Base-by-base conservation (phyloP, 2,888 invertebrate species). In the Leuctra nigra region DNA sequence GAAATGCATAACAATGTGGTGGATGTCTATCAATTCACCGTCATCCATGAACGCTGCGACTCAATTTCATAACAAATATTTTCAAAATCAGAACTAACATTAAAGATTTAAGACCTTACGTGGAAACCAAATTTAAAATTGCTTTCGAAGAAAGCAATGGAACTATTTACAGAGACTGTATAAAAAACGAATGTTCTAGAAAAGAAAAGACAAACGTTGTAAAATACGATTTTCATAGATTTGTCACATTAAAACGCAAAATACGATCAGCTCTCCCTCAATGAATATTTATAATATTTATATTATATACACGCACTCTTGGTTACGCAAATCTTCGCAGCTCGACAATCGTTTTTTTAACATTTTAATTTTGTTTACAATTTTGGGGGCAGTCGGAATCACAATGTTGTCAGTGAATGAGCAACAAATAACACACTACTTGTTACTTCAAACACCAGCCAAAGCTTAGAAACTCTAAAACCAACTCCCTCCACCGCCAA, bases 401-500 rank as follows among this genome's bases (percentile, higher is more conserved):
- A 63, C 63, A 63, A 61, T 59, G 61, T 61, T 60, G 59, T 61
- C 62, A 62, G 59, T 62, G 60, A 62, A 57, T 55, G 29, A 44
- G n/a, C n/a, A 60, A 60, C 58, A 53, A 53, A 60, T 56, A 60
- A 55, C 56, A 61, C 59, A 59, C 59, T 61, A 59, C 52, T 53
- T 57, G 46, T 24, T 52, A 44, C 23, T 44, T 20, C 9, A 25
- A 23, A 14, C 46, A 48, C 24, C 44, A 54, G 20, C 20, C 44
- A 33, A 55, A 24, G 53, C 53, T 35, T 44, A 25, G 29, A 22
- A 38, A 53, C 52, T 53, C 77, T 84, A 90, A 78, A 91, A 90
- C 90, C 90, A 90, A 73, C 87, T 87, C 57, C 89, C 86, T 64
- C 89, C 87, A 64, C 88, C 87, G 62, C 91, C 91, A 63, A 92